These are phyloP conservation scores for Anarhynchus alexandrinus DNA, from an alignment of 2,113 vertebrate species.

Conservation along the genomic window DNA sequence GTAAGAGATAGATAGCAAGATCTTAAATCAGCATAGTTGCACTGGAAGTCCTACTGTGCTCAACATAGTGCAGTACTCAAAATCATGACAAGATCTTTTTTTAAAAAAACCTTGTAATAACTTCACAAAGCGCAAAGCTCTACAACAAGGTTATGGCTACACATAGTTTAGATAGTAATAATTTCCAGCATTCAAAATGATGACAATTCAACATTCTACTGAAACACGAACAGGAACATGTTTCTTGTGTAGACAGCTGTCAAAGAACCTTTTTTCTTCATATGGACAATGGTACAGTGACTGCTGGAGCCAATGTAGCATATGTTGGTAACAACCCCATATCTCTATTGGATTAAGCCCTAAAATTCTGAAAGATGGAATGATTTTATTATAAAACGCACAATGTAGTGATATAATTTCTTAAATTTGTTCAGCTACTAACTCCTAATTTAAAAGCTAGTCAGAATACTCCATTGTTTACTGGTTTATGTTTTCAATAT, in stretches of 20 bases:
- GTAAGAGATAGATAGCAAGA: neutral
- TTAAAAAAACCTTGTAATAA: neutral
- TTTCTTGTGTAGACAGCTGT: neutral
- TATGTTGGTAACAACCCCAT: rapidly evolving
- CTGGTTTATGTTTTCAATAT: neutral
- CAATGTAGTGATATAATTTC: neutral
- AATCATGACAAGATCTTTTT: neutral
- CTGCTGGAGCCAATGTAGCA: neutral
- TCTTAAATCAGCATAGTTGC: neutral
- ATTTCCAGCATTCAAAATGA: neutral
- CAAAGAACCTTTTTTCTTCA: neutral
- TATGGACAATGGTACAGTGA: neutral
- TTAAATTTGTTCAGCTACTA: neutral
- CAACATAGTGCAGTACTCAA: neutral
- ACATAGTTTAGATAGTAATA: neutral
- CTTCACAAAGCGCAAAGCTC: neutral
- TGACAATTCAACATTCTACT: neutral
- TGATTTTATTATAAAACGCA: neutral
- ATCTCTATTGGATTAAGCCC: neutral
- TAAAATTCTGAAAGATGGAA: neutral
- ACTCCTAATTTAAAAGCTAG: neutral
- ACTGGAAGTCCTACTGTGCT: neutral
- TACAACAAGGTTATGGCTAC: neutral
- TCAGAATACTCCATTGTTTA: neutral
- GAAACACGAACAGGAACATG: neutral